These are phyloP conservation scores for Colinus virginianus DNA, from an alignment of 2,113 vertebrate genomes.

Conservation along the genomic window DNA sequence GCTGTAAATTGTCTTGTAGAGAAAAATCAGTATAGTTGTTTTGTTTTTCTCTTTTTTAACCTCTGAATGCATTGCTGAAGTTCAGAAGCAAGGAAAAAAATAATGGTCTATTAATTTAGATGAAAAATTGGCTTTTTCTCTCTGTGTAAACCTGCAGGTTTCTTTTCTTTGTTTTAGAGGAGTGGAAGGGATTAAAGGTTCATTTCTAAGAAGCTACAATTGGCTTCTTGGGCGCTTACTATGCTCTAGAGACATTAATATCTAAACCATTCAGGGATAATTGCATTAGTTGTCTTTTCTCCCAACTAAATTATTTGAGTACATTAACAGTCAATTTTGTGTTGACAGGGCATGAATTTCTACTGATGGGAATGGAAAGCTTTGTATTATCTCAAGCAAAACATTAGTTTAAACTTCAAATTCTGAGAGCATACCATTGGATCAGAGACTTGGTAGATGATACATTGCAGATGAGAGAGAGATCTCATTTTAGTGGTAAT, in stretches of 20 bases:
- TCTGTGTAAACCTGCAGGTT: constrained; percentile 10
- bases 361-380: constrained; percentile 52
- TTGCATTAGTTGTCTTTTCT: constrained; percentile 64
- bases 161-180: background rate
- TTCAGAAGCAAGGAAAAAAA: constrained; percentile 27
- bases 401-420: constrained; percentile 28
- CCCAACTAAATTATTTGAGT: constrained; percentile 33
- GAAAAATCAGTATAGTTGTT: background rate
- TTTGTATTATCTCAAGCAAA: constrained; percentile 61
- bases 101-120: background rate
- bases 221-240: constrained; percentile 49
- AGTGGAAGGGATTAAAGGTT: constrained; percentile 44
- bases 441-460: constrained; percentile 24
- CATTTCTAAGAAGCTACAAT: constrained; percentile 49
- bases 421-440: constrained; percentile 16
- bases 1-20: background rate
- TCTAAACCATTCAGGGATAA: constrained; percentile 39
- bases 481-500: background rate
- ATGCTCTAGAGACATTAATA: constrained; percentile 47
- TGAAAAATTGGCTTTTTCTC: background rate
- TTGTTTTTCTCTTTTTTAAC: background rate
- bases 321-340: constrained; percentile 69
- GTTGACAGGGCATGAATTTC: constrained; percentile 59
- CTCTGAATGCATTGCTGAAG: constrained; percentile 7
- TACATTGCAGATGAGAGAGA: constrained; percentile 5